Conservation (phyloP, 2,888 invertebrate genomes). For the Camptogramma bilineatum region DNA sequence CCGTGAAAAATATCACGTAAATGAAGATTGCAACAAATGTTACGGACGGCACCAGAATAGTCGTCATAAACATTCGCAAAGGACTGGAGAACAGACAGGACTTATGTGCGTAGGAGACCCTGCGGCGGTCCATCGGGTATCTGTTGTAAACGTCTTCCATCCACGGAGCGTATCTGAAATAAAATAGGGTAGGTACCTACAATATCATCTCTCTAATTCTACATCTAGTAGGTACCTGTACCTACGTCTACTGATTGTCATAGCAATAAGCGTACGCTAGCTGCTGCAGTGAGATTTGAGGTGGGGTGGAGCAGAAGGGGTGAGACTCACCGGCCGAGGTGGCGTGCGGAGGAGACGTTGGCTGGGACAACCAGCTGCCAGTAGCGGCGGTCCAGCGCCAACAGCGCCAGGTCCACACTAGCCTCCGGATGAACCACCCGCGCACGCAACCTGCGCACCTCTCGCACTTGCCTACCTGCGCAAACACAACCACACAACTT, state of each 20-base stretch:
- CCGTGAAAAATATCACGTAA: conserved; percentile 44
- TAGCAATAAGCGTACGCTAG: too few relatives aligned
- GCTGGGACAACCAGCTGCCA: conserved; percentile 32
- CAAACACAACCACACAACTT: not conserved
- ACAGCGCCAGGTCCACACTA: conserved; percentile 42
- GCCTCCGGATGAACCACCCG: conserved; percentile 20
- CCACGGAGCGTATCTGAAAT: conserved; percentile 46
- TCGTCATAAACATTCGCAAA: conserved; percentile 35
- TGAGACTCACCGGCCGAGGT: conserved; percentile 35
- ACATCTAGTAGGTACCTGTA: too few relatives aligned
- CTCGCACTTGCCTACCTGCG: not conserved
- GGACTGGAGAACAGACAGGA: conserved; percentile 36
- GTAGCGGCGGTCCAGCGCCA: conserved; percentile 38
- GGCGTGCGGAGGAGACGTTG: conserved; percentile 37
- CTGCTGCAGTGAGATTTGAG: too few relatives aligned
- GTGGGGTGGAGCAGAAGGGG: too few relatives aligned
- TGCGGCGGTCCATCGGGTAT: conserved; percentile 6
- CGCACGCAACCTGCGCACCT: conserved; percentile 5
- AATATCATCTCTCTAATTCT: too few relatives aligned
- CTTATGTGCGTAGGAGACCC: not conserved
- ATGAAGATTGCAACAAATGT: conserved; percentile 43
- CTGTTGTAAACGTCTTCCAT: conserved; percentile 38
- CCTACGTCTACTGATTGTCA: too few relatives aligned
- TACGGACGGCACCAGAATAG: conserved; percentile 44
- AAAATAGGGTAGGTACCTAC: conserved; percentile 1